These are phyloP conservation scores for Ancistrus triradiatus DNA, from an alignment of 2,113 vertebrate species.

Conservation along the genomic window DNA sequence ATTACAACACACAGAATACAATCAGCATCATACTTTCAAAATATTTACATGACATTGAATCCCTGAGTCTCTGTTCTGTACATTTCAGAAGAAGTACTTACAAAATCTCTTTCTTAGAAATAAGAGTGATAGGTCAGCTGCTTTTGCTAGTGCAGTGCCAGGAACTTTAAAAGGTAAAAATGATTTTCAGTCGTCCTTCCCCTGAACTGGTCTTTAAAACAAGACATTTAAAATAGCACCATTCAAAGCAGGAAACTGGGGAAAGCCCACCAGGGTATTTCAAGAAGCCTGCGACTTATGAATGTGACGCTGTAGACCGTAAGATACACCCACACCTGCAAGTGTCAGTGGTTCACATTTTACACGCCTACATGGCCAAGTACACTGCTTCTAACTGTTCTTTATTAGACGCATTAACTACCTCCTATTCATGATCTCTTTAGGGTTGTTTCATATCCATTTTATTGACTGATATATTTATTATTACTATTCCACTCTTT, in stretches of 20 bases:
- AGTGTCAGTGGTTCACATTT: slow-evolving; percentile 9
- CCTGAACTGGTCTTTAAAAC: not conserved
- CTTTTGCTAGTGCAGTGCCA: not conserved
- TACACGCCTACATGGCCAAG: slow-evolving; percentile 13
- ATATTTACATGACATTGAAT: no score
- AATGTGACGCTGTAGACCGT: slow-evolving; percentile 14
- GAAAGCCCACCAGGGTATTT: slow-evolving; percentile 40
- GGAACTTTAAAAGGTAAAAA: not conserved
- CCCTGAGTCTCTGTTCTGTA: not conserved
- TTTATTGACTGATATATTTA: no score
- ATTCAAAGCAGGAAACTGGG: slow-evolving; percentile 18
- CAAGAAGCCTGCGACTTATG: slow-evolving; percentile 15
- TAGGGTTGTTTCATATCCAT: not conserved
- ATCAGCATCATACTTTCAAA: not conserved
- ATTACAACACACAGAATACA: not conserved
- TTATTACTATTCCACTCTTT: no score
- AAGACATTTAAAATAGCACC: not conserved
- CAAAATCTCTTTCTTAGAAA: not conserved
- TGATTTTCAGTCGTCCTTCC: not conserved
- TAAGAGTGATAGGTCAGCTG: not conserved
- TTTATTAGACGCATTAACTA: not conserved
- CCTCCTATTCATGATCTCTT: not conserved
- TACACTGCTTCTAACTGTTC: not conserved
- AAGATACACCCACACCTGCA: not conserved
- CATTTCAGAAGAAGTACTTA: not conserved